Evolutionary conservation across 2,888 invertebrate species (phyloP).

Genomic region (Sicus ferrugineus): DNA sequence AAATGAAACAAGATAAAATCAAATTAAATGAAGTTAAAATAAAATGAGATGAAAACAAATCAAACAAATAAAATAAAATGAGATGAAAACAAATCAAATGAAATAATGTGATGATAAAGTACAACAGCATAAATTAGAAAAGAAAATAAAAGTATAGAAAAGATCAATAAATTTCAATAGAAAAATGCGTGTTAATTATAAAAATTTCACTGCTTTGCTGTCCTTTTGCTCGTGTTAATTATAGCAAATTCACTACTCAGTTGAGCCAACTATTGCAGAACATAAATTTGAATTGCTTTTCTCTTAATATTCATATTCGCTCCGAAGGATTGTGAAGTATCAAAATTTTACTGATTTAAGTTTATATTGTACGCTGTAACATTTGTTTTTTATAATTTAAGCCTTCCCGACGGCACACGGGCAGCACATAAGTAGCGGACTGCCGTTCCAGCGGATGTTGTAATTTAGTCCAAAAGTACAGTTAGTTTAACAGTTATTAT

Average conservation of each 20-base stretch:
- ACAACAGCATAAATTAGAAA: too few species aligned
- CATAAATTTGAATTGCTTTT: neutral
- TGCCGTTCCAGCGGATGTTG: neutral
- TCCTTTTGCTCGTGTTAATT: too few species aligned
- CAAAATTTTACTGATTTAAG: neutral
- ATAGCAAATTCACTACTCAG: too few species aligned
- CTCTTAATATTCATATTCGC: neutral
- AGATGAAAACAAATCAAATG: too few species aligned
- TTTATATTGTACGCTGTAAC: neutral
- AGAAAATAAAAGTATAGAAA: too few species aligned
- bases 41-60: neutral
- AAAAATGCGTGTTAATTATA: too few species aligned
- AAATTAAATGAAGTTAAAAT: too few species aligned
- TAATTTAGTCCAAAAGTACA: neutral
- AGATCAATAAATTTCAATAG: too few species aligned
- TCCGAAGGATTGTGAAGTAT: neutral
- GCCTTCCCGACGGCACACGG: neutral
- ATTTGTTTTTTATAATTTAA: neutral
- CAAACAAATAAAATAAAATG: neutral
- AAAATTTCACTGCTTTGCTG: too few species aligned
- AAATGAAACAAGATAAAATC: too few species aligned
- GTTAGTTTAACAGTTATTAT: neutral
- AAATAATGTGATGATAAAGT: neutral
- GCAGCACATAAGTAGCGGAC: neutral
- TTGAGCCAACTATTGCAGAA: too few species aligned